These are phyloP conservation scores for Phodopus roborovskii DNA, from an alignment of 2,113 vertebrate genomes.

Conservation along the genomic window DNA sequence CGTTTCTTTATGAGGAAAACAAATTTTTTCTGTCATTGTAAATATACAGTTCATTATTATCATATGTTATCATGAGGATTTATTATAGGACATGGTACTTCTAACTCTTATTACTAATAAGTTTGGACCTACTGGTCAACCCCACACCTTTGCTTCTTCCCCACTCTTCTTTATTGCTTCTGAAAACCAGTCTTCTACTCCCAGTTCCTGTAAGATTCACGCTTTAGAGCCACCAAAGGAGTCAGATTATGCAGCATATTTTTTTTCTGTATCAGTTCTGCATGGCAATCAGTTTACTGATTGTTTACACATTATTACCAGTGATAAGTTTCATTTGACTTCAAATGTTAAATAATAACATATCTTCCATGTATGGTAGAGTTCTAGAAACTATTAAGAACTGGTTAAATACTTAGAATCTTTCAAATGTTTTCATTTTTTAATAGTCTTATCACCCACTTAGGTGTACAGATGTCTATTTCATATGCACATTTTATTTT, in stretches of 20 bases:
- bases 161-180: no score
- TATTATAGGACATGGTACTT: background rate
- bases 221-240: background rate
- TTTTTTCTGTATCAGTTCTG: background rate
- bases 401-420: background rate
- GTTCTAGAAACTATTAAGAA: background rate
- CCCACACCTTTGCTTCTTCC: no score
- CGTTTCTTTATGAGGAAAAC: background rate
- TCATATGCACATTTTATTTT: no score
- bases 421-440: background rate
- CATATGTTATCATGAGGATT: background rate
- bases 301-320: no score
- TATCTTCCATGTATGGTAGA: background rate
- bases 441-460: no score
- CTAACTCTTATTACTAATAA: background rate
- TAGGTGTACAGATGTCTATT: no score
- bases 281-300: no score
- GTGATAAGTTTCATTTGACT: background rate
- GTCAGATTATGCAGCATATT: background rate
- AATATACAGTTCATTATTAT: background rate
- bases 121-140: background rate
- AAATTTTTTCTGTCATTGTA: background rate
- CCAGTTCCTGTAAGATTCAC: no score
- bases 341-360: background rate
- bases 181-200: background rate